Evolutionary conservation across 2,888 invertebrate genomes (phyloP).

Genomic region (Andrena bicolor): DNA sequence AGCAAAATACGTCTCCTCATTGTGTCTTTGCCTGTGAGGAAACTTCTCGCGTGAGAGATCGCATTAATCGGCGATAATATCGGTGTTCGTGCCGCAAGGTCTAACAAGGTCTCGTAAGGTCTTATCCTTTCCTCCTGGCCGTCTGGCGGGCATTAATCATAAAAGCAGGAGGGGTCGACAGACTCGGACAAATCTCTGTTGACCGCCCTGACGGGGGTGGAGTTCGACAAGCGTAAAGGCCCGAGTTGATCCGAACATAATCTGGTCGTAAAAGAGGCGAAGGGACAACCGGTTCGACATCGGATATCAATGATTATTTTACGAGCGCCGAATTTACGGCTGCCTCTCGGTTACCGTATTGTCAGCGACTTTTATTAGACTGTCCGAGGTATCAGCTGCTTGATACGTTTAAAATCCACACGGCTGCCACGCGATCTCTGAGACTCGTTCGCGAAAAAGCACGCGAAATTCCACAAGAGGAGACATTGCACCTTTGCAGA

Average conservation of each 20-base stretch:
- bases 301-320: slow-evolving; percentile 68
- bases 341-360: background rate
- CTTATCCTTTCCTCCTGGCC: background rate
- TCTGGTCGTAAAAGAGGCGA: slow-evolving; percentile 57
- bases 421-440: background rate
- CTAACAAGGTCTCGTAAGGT: background rate
- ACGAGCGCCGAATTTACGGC: slow-evolving; percentile 56
- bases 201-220: background rate
- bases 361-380: slow-evolving; percentile 24
- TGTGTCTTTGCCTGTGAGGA: background rate
- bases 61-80: background rate
- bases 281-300: slow-evolving; percentile 12
- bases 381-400: background rate
- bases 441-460: background rate
- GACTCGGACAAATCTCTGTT: slow-evolving; percentile 44
- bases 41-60: background rate
- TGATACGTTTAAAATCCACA: background rate
- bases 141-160: slow-evolving; percentile 34
- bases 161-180: slow-evolving; percentile 19
- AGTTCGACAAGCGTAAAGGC: slow-evolving; percentile 44
- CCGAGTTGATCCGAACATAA: slow-evolving; percentile 59
- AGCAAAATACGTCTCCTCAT: background rate
- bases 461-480: background rate
- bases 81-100: background rate
- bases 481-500: background rate